These are phyloP conservation scores for Pholis gunnellus DNA, from an alignment of 2,113 vertebrate species.

Conservation along the genomic window DNA sequence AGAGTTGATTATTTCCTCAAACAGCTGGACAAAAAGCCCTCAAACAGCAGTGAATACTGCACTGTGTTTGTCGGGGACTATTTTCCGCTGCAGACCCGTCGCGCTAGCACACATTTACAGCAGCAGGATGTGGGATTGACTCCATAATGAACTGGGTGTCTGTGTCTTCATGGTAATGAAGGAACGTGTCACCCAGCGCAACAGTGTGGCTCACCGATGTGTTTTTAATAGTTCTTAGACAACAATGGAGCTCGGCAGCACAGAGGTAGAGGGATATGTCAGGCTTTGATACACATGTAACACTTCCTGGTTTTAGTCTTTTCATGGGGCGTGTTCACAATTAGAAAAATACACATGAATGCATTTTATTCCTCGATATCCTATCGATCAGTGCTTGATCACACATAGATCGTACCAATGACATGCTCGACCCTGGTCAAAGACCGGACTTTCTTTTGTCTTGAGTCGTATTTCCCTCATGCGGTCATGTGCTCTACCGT, in stretches of 20 bases:
- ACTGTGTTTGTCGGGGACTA: background rate
- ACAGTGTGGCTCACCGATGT: background rate
- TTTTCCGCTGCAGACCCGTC: background rate
- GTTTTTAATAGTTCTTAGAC: background rate
- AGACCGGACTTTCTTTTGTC: background rate
- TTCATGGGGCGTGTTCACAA: background rate
- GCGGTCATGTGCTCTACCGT: background rate
- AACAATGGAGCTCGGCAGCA: background rate
- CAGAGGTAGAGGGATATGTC: background rate
- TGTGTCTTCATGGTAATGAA: background rate
- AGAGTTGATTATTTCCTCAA: background rate
- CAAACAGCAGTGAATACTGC: background rate
- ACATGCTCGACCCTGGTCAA: background rate
- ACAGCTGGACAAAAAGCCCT: background rate
- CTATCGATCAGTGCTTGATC: background rate
- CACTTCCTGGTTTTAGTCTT: background rate
- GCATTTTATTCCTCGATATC: background rate
- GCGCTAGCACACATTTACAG: background rate
- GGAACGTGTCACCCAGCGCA: background rate
- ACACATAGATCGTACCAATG: background rate
- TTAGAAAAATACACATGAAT: background rate
- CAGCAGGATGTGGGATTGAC: background rate
- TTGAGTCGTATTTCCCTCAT: background rate
- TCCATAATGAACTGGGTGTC: background rate
- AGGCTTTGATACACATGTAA: background rate